Conservation (phyloP, 2,113 vertebrate species). For the Rutilus rutilus region DNA sequence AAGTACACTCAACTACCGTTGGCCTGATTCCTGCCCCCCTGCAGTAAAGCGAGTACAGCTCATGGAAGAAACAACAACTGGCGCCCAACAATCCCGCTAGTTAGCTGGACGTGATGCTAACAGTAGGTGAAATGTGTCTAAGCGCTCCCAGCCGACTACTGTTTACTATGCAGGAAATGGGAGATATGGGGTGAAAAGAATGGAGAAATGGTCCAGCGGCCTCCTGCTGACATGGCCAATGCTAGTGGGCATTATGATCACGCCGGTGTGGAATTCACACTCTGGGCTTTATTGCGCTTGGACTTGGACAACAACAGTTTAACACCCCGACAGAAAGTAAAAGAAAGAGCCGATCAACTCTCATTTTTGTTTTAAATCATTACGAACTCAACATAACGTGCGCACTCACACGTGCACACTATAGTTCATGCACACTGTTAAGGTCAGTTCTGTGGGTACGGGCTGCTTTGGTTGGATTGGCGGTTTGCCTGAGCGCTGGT, state of each 20-base stretch:
- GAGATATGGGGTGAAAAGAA: neutral
- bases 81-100: conserved; percentile 14
- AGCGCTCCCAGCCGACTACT: conserved; percentile 51
- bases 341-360: neutral
- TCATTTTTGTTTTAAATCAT: neutral
- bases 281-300: neutral
- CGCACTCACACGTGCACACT: neutral
- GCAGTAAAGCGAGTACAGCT: neutral
- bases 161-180: conserved; percentile 32
- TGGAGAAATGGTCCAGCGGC: conserved; percentile 25
- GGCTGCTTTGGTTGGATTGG: conserved; percentile 8
- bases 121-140: conserved; percentile 31
- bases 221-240: conserved; percentile 46
- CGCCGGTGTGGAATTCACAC: conserved; percentile 7
- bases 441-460: conserved; percentile 1
- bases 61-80: conserved; percentile 55
- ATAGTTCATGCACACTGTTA: neutral
- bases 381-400: conserved; percentile 26
- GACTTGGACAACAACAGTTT: neutral
- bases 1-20: neutral
- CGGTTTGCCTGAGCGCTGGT: conserved; percentile 23
- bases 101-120: neutral
- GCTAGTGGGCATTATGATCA: conserved; percentile 43
- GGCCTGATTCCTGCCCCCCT: conserved; percentile 35
- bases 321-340: neutral